These are phyloP conservation scores for Lepidostoma basale DNA, from an alignment of 1,140 invertebrate species.

Conservation along the genomic window DNA sequence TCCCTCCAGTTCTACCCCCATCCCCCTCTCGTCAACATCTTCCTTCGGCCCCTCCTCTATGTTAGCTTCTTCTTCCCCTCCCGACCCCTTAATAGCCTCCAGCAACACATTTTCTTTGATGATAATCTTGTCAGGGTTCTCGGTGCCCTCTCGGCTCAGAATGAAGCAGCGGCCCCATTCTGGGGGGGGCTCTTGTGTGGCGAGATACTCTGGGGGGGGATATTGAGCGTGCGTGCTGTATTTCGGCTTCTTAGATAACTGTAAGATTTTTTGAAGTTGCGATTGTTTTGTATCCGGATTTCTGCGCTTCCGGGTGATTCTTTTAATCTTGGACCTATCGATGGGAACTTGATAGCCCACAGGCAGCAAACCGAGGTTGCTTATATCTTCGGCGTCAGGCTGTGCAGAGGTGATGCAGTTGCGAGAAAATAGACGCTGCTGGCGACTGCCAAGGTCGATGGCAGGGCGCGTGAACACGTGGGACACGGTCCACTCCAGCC, in stretches of 20 bases:
- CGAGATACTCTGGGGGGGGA: not conserved
- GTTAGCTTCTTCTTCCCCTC: not conserved
- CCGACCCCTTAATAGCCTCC: not conserved
- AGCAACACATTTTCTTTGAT: constrained; percentile 10
- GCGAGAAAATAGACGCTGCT: not conserved
- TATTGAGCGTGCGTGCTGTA: not conserved
- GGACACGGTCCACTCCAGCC: not conserved
- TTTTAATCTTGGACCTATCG: constrained; percentile 26
- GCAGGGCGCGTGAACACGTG: not conserved
- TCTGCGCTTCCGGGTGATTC: constrained; percentile 23
- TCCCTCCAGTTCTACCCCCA: not conserved
- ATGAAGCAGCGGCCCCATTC: constrained; percentile 8
- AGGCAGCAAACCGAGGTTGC: constrained; percentile 15
- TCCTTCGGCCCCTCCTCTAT: not conserved
- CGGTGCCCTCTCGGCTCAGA: not conserved
- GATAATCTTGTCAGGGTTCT: constrained; percentile 28
- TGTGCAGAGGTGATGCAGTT: constrained; percentile 7
- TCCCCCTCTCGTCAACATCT: not conserved
- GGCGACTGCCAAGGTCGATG: not conserved
- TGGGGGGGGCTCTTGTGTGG: not conserved
- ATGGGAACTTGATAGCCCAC: constrained; percentile 16
- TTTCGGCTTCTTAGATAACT: not conserved
- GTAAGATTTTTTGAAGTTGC: constrained; percentile 11
- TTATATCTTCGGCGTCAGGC: not conserved
- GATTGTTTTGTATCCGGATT: constrained; percentile 9